phyloP scores from a whole-genome alignment of 92 coral and sea anemone species.

The Muricea muricata region DNA sequence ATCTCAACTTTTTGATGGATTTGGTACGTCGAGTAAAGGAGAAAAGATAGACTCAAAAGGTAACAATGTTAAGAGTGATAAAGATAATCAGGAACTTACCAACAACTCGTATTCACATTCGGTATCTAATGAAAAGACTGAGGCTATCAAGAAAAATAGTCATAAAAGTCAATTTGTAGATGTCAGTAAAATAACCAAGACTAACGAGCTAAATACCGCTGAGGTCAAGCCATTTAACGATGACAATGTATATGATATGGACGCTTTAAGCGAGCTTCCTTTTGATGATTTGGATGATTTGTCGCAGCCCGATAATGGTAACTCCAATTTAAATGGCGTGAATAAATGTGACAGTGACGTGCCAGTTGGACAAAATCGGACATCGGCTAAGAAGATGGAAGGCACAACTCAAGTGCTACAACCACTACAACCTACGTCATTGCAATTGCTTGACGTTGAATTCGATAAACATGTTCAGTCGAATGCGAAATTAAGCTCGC shows the following conservation, averaged over 20 bases:
- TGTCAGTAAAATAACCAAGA: not conserved
- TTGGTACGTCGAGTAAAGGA: not conserved
- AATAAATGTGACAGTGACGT: not conserved
- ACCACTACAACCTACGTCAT: not conserved
- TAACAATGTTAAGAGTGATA: not conserved
- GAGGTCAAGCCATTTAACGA: not conserved
- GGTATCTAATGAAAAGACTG: not conserved
- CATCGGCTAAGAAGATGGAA: constrained; percentile 2
- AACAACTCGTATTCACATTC: not conserved
- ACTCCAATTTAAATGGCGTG: not conserved
- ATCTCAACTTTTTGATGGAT: not conserved
- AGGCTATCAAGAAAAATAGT: not conserved
- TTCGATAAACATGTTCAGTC: not conserved
- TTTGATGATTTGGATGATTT: too few species aligned
- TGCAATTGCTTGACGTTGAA: not conserved
- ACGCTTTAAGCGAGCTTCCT: not conserved
- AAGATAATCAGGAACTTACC: too few species aligned
- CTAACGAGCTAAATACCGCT: not conserved
- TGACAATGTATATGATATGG: not conserved
- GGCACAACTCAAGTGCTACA: constrained; percentile 30
- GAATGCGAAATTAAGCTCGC: not conserved
- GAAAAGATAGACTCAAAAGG: not conserved
- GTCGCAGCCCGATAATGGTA: too few species aligned
- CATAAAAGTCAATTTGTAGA: not conserved
- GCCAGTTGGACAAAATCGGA: not conserved